Conservation (phyloP, 2,113 vertebrate species). For the Pseudolaguvia tuberculata region DNA sequence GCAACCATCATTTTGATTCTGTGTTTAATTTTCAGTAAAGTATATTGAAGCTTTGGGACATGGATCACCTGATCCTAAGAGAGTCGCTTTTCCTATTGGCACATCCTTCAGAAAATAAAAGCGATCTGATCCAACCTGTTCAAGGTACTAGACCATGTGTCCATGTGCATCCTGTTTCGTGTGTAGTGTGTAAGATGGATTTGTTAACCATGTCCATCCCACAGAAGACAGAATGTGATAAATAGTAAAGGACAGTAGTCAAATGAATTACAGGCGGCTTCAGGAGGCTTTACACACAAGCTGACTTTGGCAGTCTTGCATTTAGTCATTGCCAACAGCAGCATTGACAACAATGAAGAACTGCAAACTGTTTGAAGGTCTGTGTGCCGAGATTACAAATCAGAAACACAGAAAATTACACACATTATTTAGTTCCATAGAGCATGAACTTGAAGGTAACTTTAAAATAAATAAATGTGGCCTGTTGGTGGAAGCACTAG, state of each 20-base stretch:
- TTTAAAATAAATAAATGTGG: neutral
- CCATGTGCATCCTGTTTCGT: neutral
- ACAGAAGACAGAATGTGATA: constrained; percentile 14
- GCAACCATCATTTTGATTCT: too few relatives aligned
- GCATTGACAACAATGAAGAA: constrained; percentile 9
- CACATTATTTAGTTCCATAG: neutral
- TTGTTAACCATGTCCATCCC: constrained; percentile 11
- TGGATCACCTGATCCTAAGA: too few relatives aligned
- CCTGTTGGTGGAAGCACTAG: neutral
- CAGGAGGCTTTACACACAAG: constrained; percentile 27
- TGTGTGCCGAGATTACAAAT: neutral
- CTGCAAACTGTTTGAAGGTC: constrained; percentile 1
- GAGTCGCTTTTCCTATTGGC: too few relatives aligned
- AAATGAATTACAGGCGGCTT: constrained; percentile 24
- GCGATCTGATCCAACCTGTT: neutral
- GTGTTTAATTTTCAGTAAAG: too few relatives aligned
- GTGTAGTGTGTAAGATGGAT: neutral
- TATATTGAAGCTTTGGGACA: too few relatives aligned
- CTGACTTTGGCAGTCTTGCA: constrained; percentile 7
- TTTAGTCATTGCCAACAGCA: constrained; percentile 10
- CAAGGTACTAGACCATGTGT: neutral
- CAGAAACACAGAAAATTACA: too few relatives aligned
- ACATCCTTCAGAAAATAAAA: neutral
- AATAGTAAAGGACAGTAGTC: constrained; percentile 12
- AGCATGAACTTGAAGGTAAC: neutral